Base-by-base conservation (phyloP, 2,797 vertebrate genomes). In the Chaetophractus vellerosus region DNA sequence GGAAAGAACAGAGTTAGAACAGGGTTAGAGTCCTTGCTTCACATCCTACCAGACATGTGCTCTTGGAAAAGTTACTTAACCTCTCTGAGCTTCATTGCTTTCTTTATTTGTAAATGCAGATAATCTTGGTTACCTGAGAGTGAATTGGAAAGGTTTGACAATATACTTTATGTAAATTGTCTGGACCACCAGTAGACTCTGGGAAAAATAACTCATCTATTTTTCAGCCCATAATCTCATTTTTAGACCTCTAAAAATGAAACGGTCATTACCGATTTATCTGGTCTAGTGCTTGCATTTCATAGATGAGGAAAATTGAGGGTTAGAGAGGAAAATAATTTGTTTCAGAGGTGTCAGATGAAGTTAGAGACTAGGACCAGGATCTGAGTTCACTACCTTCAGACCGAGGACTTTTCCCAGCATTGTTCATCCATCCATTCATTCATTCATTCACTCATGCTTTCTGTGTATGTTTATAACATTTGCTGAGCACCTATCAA, bases 241-340 rank as follows among this genome's bases (percentile, higher is more conserved):
- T 88, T 94, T 82, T 90, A 92, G 82, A 90, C 68, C 68, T 95
- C 69, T 93, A 45, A 63, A 92, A 79, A 66, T 82, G 41, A 86
- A 92, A 72, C 75, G 24, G 55, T 41, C 72, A 76, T 86, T 93
- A 61, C 11, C n/a, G 52, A 84, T 93, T 93, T 91, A 87, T 66
- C 26, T 76, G 83, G 74, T 64, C 52, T 31, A 79, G 50, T 93
- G 33, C 36, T 90, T 91, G 68, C 16, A 71, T 95, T 96, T 88
- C 94, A 86, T 31, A 88, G 45, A 90, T 41, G 21, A 86, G 18
- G n/a, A 87, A 87, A 91, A 88, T 61, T 72, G 74, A 50, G n/a
- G 48, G n/a, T 45, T 38, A 81, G 52, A 81, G 79, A 88, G 18
- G 36, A 41, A 74, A 80, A 95, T 68, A 87, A 52, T 33, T 55